These are phyloP conservation scores for Oryzias javanicus DNA, from an alignment of 2,113 vertebrate genomes.

Conservation along the genomic window DNA sequence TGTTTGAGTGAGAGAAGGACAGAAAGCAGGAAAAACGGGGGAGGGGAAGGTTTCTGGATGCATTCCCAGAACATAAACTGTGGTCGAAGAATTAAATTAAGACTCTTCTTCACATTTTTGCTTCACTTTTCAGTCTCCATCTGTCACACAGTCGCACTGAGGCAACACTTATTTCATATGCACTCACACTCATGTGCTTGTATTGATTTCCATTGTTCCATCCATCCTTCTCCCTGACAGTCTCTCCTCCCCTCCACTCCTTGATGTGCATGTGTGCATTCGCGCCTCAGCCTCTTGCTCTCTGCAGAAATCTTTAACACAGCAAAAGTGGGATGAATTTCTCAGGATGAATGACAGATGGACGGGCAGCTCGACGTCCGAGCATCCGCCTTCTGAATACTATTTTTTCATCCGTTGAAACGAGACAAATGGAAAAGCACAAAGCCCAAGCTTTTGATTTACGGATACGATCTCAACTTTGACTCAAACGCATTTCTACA, in stretches of 20 bases:
- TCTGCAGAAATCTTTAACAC: constrained; percentile 32
- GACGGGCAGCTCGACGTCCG: constrained; percentile 21
- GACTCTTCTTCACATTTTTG: not conserved
- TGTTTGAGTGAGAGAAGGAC: not conserved
- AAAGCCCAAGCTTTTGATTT: not conserved
- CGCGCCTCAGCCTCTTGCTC: constrained; percentile 34
- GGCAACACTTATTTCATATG: constrained; percentile 13
- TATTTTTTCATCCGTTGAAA: not conserved
- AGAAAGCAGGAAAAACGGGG: not conserved
- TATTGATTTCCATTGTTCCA: constrained; percentile 60
- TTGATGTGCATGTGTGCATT: not conserved
- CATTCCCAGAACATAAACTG: constrained; percentile 35
- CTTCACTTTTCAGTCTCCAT: constrained; percentile 25
- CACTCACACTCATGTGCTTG: constrained; percentile 15
- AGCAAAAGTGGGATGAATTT: constrained; percentile 29
- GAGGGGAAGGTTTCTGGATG: constrained; percentile 22
- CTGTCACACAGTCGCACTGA: constrained; percentile 33
- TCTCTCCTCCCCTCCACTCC: constrained; percentile 46
- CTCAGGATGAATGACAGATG: constrained; percentile 48
- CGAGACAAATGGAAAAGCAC: not conserved
- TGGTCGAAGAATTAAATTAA: constrained; percentile 27
- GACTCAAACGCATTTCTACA: no score
- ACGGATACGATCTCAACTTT: not conserved
- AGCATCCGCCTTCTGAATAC: constrained; percentile 8
- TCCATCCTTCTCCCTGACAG: constrained; percentile 59